phyloP scores from a whole-genome alignment of 92 coral and sea anemone species.

The Phenganax stokvisi region DNA sequence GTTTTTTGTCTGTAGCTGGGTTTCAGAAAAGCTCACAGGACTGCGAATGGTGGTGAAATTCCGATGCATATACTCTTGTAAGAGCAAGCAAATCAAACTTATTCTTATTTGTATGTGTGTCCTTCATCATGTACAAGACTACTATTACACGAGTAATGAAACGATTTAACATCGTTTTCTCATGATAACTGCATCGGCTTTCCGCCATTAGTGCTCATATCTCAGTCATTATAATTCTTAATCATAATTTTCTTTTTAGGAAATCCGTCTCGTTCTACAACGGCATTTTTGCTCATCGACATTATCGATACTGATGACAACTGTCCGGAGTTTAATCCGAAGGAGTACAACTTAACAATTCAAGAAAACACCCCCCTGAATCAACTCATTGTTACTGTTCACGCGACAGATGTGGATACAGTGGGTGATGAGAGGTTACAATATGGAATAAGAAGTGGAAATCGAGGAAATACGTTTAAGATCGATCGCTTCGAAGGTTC shows the following conservation, averaged over 20 bases:
- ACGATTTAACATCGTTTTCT: too few species aligned
- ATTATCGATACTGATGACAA: constrained; percentile 89
- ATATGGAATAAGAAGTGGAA: constrained; percentile 67
- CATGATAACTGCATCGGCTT: too few species aligned
- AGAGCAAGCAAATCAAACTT: too few species aligned
- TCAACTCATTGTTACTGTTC: constrained; percentile 59
- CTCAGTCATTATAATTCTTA: too few species aligned
- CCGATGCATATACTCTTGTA: too few species aligned
- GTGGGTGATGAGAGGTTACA: constrained; percentile 43
- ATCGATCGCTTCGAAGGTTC: constrained; percentile 61
- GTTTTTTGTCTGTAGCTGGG: too few species aligned
- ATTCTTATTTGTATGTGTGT: too few species aligned
- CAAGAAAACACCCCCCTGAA: constrained; percentile 56
- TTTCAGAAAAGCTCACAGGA: too few species aligned
- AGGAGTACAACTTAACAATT: constrained; percentile 71
- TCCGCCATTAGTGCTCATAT: too few species aligned
- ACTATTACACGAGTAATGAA: too few species aligned
- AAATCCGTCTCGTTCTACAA: constrained; percentile 59
- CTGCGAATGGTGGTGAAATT: too few species aligned
- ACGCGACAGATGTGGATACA: constrained; percentile 70
- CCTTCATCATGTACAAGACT: too few species aligned
- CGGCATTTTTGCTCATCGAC: constrained; percentile 61
- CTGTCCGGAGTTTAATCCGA: constrained; percentile 78
- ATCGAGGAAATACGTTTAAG: constrained; percentile 60
- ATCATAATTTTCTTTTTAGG: not conserved